Conservation (phyloP, 92 coral and sea anemone species). For the Palythoa caribaeorum region DNA sequence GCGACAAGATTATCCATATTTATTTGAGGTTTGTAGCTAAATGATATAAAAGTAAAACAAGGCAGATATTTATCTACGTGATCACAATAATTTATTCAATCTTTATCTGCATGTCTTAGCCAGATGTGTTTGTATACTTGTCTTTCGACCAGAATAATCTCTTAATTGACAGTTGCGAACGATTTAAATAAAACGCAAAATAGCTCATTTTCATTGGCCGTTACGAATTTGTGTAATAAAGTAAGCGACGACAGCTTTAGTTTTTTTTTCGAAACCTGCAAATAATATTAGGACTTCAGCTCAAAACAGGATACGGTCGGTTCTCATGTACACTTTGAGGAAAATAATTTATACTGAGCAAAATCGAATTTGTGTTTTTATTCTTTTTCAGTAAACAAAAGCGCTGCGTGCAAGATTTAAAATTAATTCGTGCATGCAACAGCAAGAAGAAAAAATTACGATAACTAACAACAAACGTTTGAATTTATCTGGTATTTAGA, state of each 20-base stretch:
- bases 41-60: background rate
- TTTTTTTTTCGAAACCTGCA: background rate
- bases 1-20: slow-evolving; percentile 68
- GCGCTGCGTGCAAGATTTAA: background rate
- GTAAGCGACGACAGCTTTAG: background rate
- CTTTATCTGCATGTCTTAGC: background rate
- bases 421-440: background rate
- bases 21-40: background rate
- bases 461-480: background rate
- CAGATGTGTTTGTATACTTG: slow-evolving; percentile 14
- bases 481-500: background rate
- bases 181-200: slow-evolving; percentile 17
- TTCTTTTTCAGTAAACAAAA: background rate
- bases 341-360: background rate
- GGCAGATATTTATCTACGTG: background rate
- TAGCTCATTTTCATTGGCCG: slow-evolving; percentile 28
- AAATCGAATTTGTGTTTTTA: background rate
- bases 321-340: background rate
- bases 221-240: background rate
- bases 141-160: slow-evolving; percentile 1
- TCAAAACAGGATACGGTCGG: no score
- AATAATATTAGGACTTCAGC: background rate
- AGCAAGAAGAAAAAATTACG: background rate
- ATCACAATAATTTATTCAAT: slow-evolving; percentile 19
- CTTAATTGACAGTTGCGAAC: slow-evolving; percentile 16